Conservation (phyloP, 1,140 invertebrate species). For the Pristionchus pacificus region DNA sequence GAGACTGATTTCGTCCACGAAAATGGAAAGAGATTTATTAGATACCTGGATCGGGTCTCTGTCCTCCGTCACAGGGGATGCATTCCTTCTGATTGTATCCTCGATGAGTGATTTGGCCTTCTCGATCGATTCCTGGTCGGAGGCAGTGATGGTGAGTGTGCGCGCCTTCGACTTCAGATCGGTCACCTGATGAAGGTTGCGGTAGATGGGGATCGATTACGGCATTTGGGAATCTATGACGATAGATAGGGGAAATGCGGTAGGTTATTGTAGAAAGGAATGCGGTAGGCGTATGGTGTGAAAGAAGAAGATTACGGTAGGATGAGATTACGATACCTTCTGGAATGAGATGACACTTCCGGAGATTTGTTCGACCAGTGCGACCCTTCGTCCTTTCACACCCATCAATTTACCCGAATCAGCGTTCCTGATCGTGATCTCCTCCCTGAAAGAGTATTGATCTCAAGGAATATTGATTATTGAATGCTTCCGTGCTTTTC, state of each 20-base stretch:
- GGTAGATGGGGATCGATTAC: not conserved
- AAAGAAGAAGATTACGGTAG: no score
- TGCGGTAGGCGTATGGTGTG: no score
- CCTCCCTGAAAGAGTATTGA: slow-evolving; percentile 23
- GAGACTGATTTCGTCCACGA: no score
- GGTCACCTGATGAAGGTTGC: slow-evolving; percentile 8
- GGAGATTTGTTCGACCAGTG: slow-evolving; percentile 94
- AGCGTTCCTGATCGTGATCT: slow-evolving; percentile 32
- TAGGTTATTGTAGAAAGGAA: not conserved
- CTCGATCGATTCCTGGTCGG: slow-evolving; percentile 40
- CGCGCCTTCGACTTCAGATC: slow-evolving; percentile 43
- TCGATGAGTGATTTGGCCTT: slow-evolving; percentile 48
- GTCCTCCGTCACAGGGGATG: slow-evolving; percentile 46
- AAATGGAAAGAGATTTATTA: no score
- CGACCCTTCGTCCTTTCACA: slow-evolving; percentile 89
- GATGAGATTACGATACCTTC: no score
- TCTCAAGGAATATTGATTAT: slow-evolving; percentile 45
- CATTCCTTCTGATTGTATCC: slow-evolving; percentile 51
- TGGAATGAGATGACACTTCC: slow-evolving; percentile 96
- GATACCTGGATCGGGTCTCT: not conserved
- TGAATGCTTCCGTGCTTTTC: slow-evolving; percentile 30
- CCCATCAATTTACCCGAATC: slow-evolving; percentile 76
- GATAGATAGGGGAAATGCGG: not conserved
- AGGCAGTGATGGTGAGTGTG: slow-evolving; percentile 47
- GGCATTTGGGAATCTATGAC: not conserved